Evolutionary conservation across 2,888 invertebrate species (phyloP).

Genomic region (Rhabditoides inermis): DNA sequence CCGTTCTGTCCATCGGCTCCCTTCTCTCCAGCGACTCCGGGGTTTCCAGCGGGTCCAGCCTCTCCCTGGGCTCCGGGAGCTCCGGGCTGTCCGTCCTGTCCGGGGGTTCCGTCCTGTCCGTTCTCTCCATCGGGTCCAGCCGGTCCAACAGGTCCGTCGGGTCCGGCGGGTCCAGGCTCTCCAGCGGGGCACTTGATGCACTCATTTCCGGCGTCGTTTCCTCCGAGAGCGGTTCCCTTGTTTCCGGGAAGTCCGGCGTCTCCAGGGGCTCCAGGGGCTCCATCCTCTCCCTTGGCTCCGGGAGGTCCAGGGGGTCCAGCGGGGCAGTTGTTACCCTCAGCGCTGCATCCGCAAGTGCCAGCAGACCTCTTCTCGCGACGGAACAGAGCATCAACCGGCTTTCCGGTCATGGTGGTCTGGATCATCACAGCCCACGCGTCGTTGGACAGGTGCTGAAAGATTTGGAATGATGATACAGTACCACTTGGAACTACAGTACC

Average conservation of each 20-base stretch:
- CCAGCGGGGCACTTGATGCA: constrained; percentile 18
- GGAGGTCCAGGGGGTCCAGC: constrained; percentile 17
- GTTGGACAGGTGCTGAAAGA: constrained; percentile 16
- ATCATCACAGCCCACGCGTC: constrained; percentile 21
- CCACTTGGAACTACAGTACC: constrained; percentile 4
- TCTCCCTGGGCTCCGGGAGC: constrained; percentile 15
- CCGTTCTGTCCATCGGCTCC: too few relatives aligned
- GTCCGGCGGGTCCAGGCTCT: constrained; percentile 14
- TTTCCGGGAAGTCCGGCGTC: constrained; percentile 1
- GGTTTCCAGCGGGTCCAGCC: constrained; percentile 10
- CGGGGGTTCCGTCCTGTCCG: constrained; percentile 14
- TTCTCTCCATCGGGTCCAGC: constrained; percentile 18
- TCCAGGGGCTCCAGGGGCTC: constrained; percentile 4
- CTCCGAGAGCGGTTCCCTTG: not conserved
- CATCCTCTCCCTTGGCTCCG: constrained; percentile 11
- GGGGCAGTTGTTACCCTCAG: constrained; percentile 15
- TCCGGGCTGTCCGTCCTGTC: constrained; percentile 18
- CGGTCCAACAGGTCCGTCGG: constrained; percentile 16
- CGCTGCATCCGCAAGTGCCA: constrained; percentile 8
- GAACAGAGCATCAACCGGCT: constrained; percentile 13
- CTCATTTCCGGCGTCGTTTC: too few relatives aligned
- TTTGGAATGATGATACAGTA: not conserved
- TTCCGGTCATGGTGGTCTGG: too few relatives aligned
- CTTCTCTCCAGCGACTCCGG: too few relatives aligned
- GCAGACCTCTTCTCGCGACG: constrained; percentile 18